Conservation (phyloP, 2,888 invertebrate genomes). For the Campoplex capitator region DNA sequence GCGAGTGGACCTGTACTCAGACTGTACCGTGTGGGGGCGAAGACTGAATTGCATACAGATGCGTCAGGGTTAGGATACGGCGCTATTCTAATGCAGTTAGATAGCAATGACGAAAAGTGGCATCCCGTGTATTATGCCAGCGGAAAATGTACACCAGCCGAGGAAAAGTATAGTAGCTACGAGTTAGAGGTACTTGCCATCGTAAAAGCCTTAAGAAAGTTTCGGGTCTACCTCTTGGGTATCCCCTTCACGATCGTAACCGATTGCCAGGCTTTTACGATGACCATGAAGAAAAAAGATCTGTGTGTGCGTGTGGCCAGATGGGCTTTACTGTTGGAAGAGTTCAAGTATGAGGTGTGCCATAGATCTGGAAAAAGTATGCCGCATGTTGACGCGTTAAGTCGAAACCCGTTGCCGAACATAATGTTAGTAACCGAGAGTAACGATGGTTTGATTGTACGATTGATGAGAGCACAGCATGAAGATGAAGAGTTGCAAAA, state of each 20-base stretch:
- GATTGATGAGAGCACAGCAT: too few relatives aligned
- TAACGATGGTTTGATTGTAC: too few relatives aligned
- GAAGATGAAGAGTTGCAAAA: too few relatives aligned
- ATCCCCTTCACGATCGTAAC: slow-evolving; percentile 69
- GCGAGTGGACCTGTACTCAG: neutral
- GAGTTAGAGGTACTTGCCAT: slow-evolving; percentile 74
- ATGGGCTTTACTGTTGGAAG: neutral
- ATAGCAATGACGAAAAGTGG: slow-evolving; percentile 35
- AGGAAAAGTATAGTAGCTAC: slow-evolving; percentile 70
- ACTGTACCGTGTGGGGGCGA: slow-evolving; percentile 35
- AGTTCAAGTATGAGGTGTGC: too few relatives aligned
- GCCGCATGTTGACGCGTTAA: neutral
- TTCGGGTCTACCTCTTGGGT: slow-evolving; percentile 71
- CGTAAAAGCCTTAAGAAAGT: slow-evolving; percentile 68
- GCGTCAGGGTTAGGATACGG: neutral
- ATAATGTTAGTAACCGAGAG: too few relatives aligned
- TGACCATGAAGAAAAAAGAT: neutral
- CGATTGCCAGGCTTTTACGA: slow-evolving; percentile 47
- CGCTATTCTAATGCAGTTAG: slow-evolving; percentile 40
- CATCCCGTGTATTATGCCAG: slow-evolving; percentile 59
- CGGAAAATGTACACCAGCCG: slow-evolving; percentile 67
- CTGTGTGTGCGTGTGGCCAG: neutral
- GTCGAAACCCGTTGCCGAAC: too few relatives aligned
- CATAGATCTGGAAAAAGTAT: too few relatives aligned
- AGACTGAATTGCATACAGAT: too few relatives aligned